A percentile compares a stretch with the other conserved stretches of the same genome.
These are phyloP conservation scores for Arbacia lixula DNA, from an alignment of 53 echinoderm and acorn worm genomes.

Conservation along the genomic window DNA sequence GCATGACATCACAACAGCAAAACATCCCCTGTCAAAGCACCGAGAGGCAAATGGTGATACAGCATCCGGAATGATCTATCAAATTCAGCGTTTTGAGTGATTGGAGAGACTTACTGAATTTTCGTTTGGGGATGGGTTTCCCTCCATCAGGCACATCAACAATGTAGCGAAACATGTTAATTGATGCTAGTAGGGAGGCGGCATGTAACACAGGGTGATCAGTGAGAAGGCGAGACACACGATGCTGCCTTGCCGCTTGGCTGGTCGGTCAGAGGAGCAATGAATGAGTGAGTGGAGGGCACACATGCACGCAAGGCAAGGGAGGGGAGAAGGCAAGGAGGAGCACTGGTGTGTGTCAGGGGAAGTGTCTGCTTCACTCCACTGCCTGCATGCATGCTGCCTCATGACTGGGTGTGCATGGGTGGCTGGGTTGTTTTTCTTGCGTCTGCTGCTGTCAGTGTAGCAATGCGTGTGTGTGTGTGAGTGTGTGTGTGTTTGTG, in stretches of 20 bases:
- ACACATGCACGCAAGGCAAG: not conserved
- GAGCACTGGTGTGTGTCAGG: slow-evolving; percentile 23
- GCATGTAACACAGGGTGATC: slow-evolving; percentile 10
- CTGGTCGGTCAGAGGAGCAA: slow-evolving; percentile 22
- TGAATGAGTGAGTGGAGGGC: not conserved
- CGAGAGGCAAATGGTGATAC: no score
- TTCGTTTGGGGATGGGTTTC: slow-evolving; percentile 29
- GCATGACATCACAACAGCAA: no score
- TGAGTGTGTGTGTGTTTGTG: no score
- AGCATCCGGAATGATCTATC: no score
- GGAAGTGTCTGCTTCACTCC: not conserved
- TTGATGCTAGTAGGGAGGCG: not conserved
- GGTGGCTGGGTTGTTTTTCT: no score
- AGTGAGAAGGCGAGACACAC: slow-evolving; percentile 4
- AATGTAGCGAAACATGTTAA: slow-evolving; percentile 46
- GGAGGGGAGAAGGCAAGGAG: slow-evolving; percentile 17
- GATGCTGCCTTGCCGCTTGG: not conserved
- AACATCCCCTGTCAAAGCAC: no score
- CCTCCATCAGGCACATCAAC: slow-evolving; percentile 41
- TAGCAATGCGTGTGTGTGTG: no score
- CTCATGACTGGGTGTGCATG: no score
- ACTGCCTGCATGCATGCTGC: no score
- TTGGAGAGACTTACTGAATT: slow-evolving; percentile 42
- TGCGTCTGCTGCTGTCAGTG: no score
- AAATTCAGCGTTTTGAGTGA: no score